Percentiles rank a stretch among this genome's conserved stretches.
Evolutionary conservation across 2,113 vertebrate species (phyloP).

Genomic region (Hirundichthys speculiger): DNA sequence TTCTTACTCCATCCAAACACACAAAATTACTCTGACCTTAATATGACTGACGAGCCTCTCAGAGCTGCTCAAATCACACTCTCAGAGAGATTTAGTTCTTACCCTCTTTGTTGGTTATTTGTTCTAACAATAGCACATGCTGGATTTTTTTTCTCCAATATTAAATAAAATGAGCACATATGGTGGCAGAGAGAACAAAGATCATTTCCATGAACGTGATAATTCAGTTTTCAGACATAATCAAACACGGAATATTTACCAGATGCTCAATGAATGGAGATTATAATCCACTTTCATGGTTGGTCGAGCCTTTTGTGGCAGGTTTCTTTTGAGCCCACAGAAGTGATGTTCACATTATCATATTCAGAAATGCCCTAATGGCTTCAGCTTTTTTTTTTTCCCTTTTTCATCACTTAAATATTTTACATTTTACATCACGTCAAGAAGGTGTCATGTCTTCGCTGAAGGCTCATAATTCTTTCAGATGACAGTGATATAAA

Average conservation of each 20-base stretch:
- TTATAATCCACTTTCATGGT: conserved; percentile 69
- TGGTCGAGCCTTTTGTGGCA: conserved; percentile 60
- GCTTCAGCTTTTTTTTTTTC: conserved; percentile 19
- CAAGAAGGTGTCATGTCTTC: background rate
- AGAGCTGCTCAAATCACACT: too few species aligned
- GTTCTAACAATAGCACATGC: too few species aligned
- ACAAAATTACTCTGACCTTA: conserved; percentile 16
- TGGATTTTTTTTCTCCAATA: too few species aligned
- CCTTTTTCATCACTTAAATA: conserved; percentile 26
- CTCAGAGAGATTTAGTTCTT: too few species aligned
- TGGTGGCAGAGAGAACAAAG: conserved; percentile 16
- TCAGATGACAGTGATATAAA: conserved; percentile 1
- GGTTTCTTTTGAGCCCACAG: conserved; percentile 32
- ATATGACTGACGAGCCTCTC: conserved; percentile 9
- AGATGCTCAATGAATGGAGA: conserved; percentile 66
- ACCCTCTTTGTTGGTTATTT: too few species aligned
- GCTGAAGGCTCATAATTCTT: conserved; percentile 7
- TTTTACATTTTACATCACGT: conserved; percentile 27
- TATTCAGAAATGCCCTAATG: conserved; percentile 22
- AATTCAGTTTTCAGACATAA: conserved; percentile 39
- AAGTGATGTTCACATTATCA: conserved; percentile 42
- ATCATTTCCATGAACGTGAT: conserved; percentile 28
- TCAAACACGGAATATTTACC: conserved; percentile 35
- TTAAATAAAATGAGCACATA: conserved; percentile 1
- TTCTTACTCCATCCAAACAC: background rate